phyloP scores from a whole-genome alignment of 2,797 vertebrate species.

The Dermochelys coriacea region DNA sequence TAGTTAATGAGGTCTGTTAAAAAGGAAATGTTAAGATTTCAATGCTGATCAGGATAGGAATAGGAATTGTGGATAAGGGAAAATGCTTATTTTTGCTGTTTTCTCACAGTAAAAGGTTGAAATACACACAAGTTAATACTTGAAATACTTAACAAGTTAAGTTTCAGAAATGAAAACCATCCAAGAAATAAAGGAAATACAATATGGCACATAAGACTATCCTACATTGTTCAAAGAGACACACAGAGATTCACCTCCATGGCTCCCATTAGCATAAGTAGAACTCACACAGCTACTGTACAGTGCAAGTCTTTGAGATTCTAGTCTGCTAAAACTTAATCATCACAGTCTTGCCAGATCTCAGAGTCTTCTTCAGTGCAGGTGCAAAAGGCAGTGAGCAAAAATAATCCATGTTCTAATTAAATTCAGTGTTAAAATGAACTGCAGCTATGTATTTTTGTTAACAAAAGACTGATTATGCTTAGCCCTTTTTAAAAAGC shows the following conservation, averaged over 20 bases:
- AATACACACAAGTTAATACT: conserved; percentile 12
- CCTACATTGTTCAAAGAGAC: neutral
- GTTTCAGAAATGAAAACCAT: conserved; percentile 33
- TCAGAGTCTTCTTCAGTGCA: neutral
- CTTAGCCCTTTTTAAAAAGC: neutral
- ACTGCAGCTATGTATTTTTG: neutral
- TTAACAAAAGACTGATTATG: neutral
- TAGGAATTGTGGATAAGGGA: conserved; percentile 30
- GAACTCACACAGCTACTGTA: neutral
- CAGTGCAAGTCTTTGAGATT: fast-evolving
- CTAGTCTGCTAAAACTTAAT: neutral
- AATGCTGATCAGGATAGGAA: conserved; percentile 31
- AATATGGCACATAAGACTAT: neutral
- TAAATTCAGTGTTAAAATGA: neutral
- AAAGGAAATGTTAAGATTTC: neutral
- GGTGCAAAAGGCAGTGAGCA: neutral
- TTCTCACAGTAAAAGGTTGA: conserved; percentile 8
- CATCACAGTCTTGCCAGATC: neutral
- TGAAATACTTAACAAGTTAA: too few relatives aligned
- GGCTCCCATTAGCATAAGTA: neutral
- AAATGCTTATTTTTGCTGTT: conserved; percentile 46
- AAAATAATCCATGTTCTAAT: neutral
- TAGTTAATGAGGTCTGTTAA: neutral
- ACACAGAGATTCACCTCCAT: neutral
- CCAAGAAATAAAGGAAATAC: conserved; percentile 21